Evolutionary conservation across 2,113 vertebrate species (phyloP).

Genomic region (Psilopsiagon aurifrons): DNA sequence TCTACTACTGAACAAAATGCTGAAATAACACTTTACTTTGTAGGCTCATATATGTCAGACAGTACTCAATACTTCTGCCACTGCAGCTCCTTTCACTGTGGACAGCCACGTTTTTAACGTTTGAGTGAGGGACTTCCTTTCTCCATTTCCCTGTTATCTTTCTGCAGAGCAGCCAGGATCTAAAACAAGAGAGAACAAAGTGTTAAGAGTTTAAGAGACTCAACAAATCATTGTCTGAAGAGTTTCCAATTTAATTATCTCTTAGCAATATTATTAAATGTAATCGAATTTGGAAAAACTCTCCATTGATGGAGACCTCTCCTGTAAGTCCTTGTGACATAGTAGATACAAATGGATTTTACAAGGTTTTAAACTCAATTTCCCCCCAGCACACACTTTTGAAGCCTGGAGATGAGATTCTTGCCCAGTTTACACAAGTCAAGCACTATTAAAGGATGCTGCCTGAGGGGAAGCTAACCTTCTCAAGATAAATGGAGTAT

Average conservation of each 20-base stretch:
- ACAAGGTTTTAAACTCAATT: neutral
- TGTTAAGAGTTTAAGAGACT: neutral
- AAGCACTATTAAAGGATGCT: neutral
- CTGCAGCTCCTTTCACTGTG: neutral
- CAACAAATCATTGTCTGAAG: neutral
- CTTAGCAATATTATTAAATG: neutral
- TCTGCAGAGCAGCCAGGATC: slow-evolving; percentile 90
- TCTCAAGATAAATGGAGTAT: neutral
- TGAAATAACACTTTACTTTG: slow-evolving; percentile 22
- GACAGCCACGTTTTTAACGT: slow-evolving; percentile 67
- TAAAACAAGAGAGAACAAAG: slow-evolving; percentile 44
- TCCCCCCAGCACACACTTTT: neutral
- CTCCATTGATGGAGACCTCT: neutral
- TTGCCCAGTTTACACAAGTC: neutral
- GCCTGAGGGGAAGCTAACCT: neutral
- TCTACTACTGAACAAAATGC: slow-evolving; percentile 26
- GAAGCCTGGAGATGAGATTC: neutral
- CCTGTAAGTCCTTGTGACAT: accelerated
- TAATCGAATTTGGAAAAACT: neutral
- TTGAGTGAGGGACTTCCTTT: slow-evolving; percentile 85
- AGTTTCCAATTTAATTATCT: neutral
- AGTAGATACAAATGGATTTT: neutral
- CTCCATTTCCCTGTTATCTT: slow-evolving; percentile 83
- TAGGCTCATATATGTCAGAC: neutral
- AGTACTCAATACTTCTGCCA: neutral